Conservation (phyloP, 2,113 vertebrate genomes). For the Semnornis frantzii region DNA sequence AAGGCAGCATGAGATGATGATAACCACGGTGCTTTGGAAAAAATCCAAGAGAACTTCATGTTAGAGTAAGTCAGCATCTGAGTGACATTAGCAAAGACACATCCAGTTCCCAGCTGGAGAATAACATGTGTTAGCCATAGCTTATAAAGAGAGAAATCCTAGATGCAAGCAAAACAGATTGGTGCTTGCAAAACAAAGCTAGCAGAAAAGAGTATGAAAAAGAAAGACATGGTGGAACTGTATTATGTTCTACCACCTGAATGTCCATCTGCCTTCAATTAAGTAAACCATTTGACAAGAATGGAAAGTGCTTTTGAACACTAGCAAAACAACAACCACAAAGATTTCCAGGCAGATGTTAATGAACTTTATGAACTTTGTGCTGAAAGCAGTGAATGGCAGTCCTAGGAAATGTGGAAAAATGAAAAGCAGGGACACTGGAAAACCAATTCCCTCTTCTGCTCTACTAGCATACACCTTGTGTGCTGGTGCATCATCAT, state of each 20-base stretch:
- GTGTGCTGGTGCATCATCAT: background rate
- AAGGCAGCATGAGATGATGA: background rate
- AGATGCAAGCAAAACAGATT: background rate
- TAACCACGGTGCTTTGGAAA: background rate
- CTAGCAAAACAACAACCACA: background rate
- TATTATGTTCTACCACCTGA: background rate
- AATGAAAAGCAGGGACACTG: background rate
- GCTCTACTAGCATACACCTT: background rate
- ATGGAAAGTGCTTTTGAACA: slow-evolving; percentile 27
- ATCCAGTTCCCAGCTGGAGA: background rate
- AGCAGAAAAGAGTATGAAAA: background rate
- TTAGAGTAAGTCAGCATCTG: slow-evolving; percentile 7
- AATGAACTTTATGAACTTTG: background rate
- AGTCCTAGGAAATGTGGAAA: background rate
- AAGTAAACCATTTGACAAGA: background rate
- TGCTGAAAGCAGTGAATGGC: background rate
- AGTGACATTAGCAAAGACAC: background rate
- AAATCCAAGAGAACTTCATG: background rate
- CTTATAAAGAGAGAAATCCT: slow-evolving; percentile 2
- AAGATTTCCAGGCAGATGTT: background rate
- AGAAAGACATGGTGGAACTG: background rate
- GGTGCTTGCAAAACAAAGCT: background rate
- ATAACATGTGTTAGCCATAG: slow-evolving; percentile 4
- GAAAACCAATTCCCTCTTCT: background rate
- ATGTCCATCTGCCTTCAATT: background rate